phyloP scores from a whole-genome alignment of 2,797 vertebrate genomes.

The Xiphophorus birchmanni region DNA sequence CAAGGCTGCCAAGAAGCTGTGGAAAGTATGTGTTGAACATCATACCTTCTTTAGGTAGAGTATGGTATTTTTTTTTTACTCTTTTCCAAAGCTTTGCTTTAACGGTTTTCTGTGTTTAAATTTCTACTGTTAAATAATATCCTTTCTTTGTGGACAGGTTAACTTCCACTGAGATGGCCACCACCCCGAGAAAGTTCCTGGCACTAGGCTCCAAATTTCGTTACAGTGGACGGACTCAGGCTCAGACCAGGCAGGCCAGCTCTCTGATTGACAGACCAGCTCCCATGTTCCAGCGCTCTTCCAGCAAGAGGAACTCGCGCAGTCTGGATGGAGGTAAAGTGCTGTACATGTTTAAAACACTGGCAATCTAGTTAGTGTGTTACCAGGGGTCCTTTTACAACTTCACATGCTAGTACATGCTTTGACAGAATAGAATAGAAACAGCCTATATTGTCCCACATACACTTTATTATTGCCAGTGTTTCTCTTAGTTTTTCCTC shows the following conservation, averaged over 20 bases:
- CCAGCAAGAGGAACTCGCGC: slow-evolving; percentile 93
- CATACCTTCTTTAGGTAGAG: slow-evolving; percentile 96
- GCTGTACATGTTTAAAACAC: neutral
- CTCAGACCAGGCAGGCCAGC: slow-evolving; percentile 94
- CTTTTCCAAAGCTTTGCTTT: neutral
- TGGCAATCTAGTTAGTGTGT: neutral
- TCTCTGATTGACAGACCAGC: slow-evolving; percentile 95
- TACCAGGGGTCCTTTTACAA: neutral
- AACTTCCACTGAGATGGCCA: slow-evolving; percentile 91
- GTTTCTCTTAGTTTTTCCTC: neutral
- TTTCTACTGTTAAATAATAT: neutral
- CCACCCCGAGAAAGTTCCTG: slow-evolving; percentile 93
- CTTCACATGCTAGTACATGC: neutral
- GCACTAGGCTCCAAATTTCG: slow-evolving; percentile 97
- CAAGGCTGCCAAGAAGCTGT: slow-evolving; percentile 93
- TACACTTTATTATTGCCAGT: neutral
- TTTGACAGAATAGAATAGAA: neutral
- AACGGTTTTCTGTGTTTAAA: neutral
- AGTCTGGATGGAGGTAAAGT: slow-evolving; percentile 90
- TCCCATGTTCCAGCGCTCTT: slow-evolving; percentile 91
- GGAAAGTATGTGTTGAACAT: slow-evolving; percentile 97
- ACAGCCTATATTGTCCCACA: too few species aligned
- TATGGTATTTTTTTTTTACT: neutral
- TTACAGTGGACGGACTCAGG: slow-evolving; percentile 96
- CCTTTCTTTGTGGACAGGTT: slow-evolving; percentile 77